Conservation (phyloP, 1,140 invertebrate species). For the Dryas iulia region DNA sequence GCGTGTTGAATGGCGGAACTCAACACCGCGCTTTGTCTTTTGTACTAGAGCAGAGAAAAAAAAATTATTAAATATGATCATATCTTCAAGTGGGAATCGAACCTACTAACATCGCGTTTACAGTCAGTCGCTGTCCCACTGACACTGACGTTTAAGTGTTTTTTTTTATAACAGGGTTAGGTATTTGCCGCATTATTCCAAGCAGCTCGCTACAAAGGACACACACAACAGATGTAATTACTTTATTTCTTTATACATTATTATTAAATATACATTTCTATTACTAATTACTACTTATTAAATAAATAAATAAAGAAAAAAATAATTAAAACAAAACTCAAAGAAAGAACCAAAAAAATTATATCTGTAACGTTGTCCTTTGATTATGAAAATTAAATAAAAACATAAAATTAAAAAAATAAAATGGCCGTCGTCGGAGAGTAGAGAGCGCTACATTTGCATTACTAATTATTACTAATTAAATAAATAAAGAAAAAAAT, state of each 20-base stretch:
- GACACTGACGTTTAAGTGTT: too few relatives aligned
- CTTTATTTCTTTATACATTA: background rate
- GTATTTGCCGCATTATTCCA: too few relatives aligned
- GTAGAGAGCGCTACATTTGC: background rate
- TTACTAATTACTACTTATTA: too few relatives aligned
- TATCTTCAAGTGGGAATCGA: too few relatives aligned
- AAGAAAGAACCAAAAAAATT: background rate
- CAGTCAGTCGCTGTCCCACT: too few relatives aligned
- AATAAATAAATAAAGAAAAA: background rate
- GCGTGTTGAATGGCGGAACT: too few relatives aligned
- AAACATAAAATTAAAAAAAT: background rate
- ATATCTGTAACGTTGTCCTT: background rate
- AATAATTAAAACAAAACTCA: background rate
- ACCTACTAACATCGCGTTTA: too few relatives aligned
- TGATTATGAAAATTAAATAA: background rate
- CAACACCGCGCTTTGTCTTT: too few relatives aligned
- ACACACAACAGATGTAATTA: background rate
- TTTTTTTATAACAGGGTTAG: too few relatives aligned
- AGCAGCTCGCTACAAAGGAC: background rate
- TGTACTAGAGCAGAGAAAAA: too few relatives aligned
- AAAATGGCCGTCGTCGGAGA: background rate
- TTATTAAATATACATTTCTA: background rate
- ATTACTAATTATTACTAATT: too few relatives aligned
- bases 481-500: background rate
- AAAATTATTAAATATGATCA: too few relatives aligned